Conservation (phyloP, 2,797 vertebrate genomes). For the Momotus momota region DNA sequence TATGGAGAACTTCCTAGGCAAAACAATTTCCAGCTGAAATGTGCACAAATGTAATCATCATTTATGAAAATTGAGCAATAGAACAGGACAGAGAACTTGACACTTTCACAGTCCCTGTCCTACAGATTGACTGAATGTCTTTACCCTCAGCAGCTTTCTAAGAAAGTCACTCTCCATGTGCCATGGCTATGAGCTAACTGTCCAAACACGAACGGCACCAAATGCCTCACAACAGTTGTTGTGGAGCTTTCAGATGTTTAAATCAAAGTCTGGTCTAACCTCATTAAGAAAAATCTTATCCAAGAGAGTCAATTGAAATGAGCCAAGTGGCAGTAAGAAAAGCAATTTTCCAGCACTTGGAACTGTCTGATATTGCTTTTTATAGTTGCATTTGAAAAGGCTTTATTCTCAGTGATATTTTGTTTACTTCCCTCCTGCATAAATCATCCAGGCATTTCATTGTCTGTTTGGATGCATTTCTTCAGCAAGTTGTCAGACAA, state of each 20-base stretch:
- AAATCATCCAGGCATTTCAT: conserved; percentile 40
- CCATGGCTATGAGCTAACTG: background rate
- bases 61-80: background rate
- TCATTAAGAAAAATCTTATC: conserved; percentile 19
- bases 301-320: background rate
- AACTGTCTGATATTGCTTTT: conserved; percentile 25
- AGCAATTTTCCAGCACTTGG: conserved; percentile 24
- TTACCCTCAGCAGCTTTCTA: background rate
- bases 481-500: conserved; percentile 71
- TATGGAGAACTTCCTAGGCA: background rate
- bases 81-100: background rate
- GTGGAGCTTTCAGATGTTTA: background rate
- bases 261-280: background rate
- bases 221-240: background rate
- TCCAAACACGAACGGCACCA: background rate
- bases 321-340: background rate
- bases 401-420: conserved; percentile 52
- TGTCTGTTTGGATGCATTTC: conserved; percentile 50
- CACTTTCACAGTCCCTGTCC: background rate
- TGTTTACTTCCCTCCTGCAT: conserved; percentile 52
- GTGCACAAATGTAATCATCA: background rate
- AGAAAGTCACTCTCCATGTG: background rate
- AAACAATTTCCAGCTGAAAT: background rate
- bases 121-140: background rate
- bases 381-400: conserved; percentile 10